Conservation (phyloP, 2,797 vertebrate species). For the Chrosomus eos region DNA sequence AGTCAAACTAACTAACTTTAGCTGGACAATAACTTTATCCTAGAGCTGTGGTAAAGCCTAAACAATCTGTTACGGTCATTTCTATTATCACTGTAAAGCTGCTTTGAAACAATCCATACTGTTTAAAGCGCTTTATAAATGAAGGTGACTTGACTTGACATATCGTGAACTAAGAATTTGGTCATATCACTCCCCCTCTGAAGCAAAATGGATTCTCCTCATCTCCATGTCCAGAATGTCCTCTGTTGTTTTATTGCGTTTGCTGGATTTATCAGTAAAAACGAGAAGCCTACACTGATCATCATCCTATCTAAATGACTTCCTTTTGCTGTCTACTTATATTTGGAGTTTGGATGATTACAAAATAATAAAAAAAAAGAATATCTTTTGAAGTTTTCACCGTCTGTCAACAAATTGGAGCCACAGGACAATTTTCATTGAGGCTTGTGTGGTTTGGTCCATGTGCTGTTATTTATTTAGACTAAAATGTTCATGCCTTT, state of each 20-base stretch:
- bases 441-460: conserved; percentile 78
- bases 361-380: conserved; percentile 82
- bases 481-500: conserved; percentile 74
- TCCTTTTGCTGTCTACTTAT: conserved; percentile 48
- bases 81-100: no score
- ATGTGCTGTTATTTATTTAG: conserved; percentile 78
- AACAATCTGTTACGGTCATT: no score
- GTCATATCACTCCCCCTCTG: not conserved
- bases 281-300: conserved; percentile 5
- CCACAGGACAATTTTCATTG: conserved; percentile 79
- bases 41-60: no score
- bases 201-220: not conserved
- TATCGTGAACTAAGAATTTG: no score
- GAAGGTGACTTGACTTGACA: no score
- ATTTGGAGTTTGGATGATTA: conserved; percentile 68
- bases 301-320: conserved; percentile 45
- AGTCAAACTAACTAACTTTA: no score
- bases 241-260: conserved; percentile 51
- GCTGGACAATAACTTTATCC: no score
- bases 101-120: no score
- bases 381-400: conserved; percentile 77
- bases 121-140: no score
- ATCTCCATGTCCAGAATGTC: conserved; percentile 9
- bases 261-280: conserved; percentile 43
- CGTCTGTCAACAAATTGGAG: conserved; percentile 80